Conservation (phyloP, 2,113 vertebrate species). For the Onychostoma macrolepis region DNA sequence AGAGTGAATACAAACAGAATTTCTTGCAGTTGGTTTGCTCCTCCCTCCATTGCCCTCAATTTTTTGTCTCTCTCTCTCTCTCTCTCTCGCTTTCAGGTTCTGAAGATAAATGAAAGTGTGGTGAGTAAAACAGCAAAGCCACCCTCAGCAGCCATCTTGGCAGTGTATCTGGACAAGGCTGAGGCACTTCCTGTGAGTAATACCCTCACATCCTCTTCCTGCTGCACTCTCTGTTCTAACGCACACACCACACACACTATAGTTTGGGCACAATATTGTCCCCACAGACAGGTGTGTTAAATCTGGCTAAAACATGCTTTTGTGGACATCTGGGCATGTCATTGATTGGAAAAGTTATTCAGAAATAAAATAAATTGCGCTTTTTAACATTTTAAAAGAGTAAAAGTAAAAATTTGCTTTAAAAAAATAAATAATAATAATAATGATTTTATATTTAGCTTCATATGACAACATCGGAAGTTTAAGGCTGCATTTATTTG, state of each 20-base stretch:
- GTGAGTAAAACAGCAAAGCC: conserved; percentile 77
- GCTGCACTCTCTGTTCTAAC: conserved; percentile 8
- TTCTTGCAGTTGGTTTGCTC: background rate
- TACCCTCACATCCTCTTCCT: conserved; percentile 62
- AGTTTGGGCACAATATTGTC: background rate
- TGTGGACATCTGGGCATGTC: background rate
- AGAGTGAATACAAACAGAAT: background rate
- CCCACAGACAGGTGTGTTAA: background rate
- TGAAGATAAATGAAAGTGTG: conserved; percentile 79
- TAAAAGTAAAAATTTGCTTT: too few species aligned
- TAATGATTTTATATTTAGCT: background rate
- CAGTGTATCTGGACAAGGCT: conserved; percentile 88
- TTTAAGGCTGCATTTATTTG: background rate
- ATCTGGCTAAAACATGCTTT: background rate
- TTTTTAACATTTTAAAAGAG: too few species aligned
- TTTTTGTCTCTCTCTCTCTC: background rate
- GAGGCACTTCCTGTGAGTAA: conserved; percentile 87
- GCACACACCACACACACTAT: background rate
- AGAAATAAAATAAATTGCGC: too few species aligned
- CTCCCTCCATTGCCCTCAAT: background rate
- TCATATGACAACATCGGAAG: background rate
- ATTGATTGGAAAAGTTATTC: background rate
- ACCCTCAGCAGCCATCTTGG: conserved; percentile 87
- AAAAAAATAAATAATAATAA: background rate
- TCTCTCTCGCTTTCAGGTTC: conserved; percentile 69